These are phyloP conservation scores for Hirtodrosophila confusa DNA, from an alignment of 2,888 invertebrate species.

Conservation along the genomic window DNA sequence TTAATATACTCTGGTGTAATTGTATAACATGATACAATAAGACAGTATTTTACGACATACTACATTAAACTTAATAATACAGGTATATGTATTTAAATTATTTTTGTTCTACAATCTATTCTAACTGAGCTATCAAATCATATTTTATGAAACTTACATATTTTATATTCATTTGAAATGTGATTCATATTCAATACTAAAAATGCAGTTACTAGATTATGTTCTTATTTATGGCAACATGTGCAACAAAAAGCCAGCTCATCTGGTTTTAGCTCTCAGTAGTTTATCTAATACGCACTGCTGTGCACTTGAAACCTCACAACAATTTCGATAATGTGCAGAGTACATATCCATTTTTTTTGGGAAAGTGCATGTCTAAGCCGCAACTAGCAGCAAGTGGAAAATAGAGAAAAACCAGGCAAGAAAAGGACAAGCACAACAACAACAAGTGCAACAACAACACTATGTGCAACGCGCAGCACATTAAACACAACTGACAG, in stretches of 20 bases:
- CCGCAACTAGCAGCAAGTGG: constrained; percentile 8
- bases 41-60: too few relatives aligned
- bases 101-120: too few relatives aligned
- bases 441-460: constrained; percentile 16
- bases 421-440: constrained; percentile 12
- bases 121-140: too few relatives aligned
- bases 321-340: constrained; percentile 45
- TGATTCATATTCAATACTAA: too few relatives aligned
- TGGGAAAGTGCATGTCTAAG: constrained; percentile 15
- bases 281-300: constrained; percentile 30
- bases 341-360: neutral
- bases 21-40: too few relatives aligned
- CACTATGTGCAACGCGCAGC: constrained; percentile 48
- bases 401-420: constrained; percentile 10
- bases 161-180: too few relatives aligned
- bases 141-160: too few relatives aligned
- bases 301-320: constrained; percentile 17
- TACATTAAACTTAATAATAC: too few relatives aligned
- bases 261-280: constrained; percentile 28
- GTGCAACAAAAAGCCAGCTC: constrained; percentile 18
- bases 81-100: too few relatives aligned
- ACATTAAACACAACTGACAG: constrained; percentile 79
- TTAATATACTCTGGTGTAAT: too few relatives aligned
- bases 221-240: neutral
- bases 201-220: neutral